A percentile compares a stretch with the other conserved stretches of the same genome.
phyloP scores from a whole-genome alignment of 2,797 vertebrate genomes.

The Alca torda region DNA sequence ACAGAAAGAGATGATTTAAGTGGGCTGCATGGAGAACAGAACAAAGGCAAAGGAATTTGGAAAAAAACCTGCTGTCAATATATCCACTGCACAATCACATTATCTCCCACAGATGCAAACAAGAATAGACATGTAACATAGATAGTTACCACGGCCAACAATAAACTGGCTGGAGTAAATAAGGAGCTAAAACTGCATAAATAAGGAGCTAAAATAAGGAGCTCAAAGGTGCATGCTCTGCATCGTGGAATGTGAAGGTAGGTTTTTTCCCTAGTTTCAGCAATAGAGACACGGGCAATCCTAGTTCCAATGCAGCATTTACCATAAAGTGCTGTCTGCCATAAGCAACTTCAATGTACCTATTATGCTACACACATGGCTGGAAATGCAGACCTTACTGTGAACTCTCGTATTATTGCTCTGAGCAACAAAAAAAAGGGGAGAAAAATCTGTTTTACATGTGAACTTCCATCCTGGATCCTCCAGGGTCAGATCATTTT shows the following conservation, averaged over 20 bases:
- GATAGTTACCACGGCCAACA: background rate
- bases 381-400: background rate
- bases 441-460: background rate
- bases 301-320: background rate
- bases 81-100: background rate
- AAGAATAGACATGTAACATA: background rate
- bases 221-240: background rate
- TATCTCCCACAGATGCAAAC: background rate
- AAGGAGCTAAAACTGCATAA: background rate
- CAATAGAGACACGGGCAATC: background rate
- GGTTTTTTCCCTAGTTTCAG: background rate
- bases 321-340: background rate
- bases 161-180: background rate
- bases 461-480: background rate
- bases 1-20: background rate
- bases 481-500: background rate
- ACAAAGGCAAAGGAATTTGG: background rate
- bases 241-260: background rate
- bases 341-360: background rate
- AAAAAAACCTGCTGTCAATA: background rate
- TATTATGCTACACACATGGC: background rate
- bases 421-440: background rate
- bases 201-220: background rate
- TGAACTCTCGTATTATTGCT: fast-evolving
- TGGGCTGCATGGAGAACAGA: background rate